Conservation (phyloP, 2,797 vertebrate genomes). For the Cynodonichthys magdalenae region DNA sequence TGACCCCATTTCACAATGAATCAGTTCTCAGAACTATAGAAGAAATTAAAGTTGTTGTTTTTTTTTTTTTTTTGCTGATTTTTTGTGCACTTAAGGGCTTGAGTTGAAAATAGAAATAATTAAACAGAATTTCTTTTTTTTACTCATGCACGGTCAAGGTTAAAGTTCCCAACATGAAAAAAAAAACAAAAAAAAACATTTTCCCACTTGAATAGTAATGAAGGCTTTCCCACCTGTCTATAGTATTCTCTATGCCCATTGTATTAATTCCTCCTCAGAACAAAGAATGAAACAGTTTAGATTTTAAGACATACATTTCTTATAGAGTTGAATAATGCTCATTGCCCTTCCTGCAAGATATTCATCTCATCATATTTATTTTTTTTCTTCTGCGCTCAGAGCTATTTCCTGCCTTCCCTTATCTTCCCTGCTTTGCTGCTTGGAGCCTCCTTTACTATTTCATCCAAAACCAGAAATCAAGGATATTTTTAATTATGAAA, state of each 20-base stretch:
- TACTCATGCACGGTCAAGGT: conserved; percentile 34
- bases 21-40: conserved; percentile 8
- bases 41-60: conserved; percentile 20
- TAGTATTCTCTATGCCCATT: conserved; percentile 8
- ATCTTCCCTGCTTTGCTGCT: no score
- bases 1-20: conserved; percentile 8
- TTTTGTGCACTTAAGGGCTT: conserved; percentile 20
- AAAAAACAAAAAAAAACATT: conserved; percentile 5
- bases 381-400: no score
- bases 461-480: no score
- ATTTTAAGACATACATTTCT: no score
- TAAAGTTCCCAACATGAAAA: conserved; percentile 30
- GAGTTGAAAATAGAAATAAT: conserved; percentile 45
- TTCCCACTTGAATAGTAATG: conserved; percentile 24
- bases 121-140: conserved; percentile 54
- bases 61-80: no score
- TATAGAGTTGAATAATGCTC: no score
- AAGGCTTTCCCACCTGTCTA: conserved; percentile 43
- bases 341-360: no score
- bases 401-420: no score
- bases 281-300: conserved; percentile 30
- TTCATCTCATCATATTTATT: no score
- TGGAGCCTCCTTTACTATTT: no score
- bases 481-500: no score
- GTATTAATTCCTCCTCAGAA: conserved; percentile 36